Base-by-base conservation (phyloP, 2,113 vertebrate species). In the Acanthisitta chloris region DNA sequence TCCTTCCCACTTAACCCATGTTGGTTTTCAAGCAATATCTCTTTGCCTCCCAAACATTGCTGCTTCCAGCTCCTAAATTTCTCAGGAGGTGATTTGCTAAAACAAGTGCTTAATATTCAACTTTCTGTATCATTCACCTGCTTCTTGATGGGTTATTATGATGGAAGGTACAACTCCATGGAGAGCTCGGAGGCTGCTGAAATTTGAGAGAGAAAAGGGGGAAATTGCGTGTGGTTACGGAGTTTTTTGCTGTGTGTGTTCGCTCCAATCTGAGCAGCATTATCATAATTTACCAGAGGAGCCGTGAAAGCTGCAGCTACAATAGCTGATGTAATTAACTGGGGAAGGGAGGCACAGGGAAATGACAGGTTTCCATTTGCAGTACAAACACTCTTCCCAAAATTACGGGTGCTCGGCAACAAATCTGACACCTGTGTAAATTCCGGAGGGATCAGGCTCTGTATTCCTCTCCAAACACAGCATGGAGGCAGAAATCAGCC, bases 321-420 rank as follows among this genome's bases (percentile, higher is more conserved):
- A 81, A 52, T 42, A 86, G 85, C 66, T 69, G 92, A 91, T 69
- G 94, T 28, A 48, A 95, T 83, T 51, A 84, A 69, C 74, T 8
- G 79, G 54, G 40, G 51, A 66, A 92, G 70, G 61, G 74, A 89
- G 52, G 29, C 28, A n/a, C 74, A 16, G 51, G 38, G 36, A 67
- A 81, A 74, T 82, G 67, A 54, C 86, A 61, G 67, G 10, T 80
- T 92, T 85, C 85, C 83, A 79, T 92, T 91, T 94, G 80, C 76
- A 65, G 34, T 33, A 28, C 64, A 48, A 97, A 90, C 67, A 72
- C 81, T 66, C 64, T 73, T 65, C 58, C 78, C 55, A 70, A 96
- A 97, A 95, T 92, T 66, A 38, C 52, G n/a, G 80, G 54, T 93
- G 92, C 86, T 94, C 91, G 48, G 92, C 87, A 91, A 77, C 83